These are phyloP conservation scores for Machaerirhynchus nigripectus DNA, from an alignment of 2,113 vertebrate species.

Conservation along the genomic window DNA sequence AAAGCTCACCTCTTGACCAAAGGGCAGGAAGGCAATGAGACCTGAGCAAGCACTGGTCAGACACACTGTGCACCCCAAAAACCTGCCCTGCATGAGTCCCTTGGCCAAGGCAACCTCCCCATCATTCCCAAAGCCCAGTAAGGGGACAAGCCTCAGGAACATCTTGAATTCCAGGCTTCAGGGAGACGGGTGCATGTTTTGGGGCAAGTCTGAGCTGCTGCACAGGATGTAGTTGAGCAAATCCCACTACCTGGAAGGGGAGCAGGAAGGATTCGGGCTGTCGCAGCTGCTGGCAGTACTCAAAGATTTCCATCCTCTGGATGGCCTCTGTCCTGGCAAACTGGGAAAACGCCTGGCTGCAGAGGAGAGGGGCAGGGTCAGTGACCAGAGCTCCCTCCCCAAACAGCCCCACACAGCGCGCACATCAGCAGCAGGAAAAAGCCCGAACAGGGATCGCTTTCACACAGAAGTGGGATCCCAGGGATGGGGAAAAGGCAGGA, in stretches of 20 bases:
- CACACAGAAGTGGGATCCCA: fast-evolving
- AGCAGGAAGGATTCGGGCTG: constrained; percentile 73
- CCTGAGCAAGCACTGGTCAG: background rate
- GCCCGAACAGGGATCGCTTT: background rate
- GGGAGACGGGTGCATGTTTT: background rate
- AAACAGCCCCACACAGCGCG: background rate
- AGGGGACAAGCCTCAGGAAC: background rate
- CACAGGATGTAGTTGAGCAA: background rate
- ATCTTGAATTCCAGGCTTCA: background rate
- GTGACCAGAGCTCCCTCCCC: background rate
- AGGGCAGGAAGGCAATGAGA: background rate
- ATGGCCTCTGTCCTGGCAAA: constrained; percentile 82
- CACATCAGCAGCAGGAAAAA: background rate
- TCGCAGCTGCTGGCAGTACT: constrained; percentile 83
- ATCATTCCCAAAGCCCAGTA: background rate
- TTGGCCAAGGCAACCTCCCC: fast-evolving
- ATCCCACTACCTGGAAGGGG: constrained; percentile 83
- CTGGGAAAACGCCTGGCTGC: constrained; percentile 76
- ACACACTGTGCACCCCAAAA: background rate
- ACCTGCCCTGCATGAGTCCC: background rate
- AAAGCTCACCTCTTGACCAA: background rate
- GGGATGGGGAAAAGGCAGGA: background rate
- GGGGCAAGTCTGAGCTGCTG: background rate
- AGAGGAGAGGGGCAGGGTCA: background rate
- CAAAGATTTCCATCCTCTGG: constrained; percentile 86